Percentiles rank a stretch among this genome's conserved stretches.
These are phyloP conservation scores for Gibbula magus DNA, from an alignment of 2,888 invertebrate species.

Conservation along the genomic window DNA sequence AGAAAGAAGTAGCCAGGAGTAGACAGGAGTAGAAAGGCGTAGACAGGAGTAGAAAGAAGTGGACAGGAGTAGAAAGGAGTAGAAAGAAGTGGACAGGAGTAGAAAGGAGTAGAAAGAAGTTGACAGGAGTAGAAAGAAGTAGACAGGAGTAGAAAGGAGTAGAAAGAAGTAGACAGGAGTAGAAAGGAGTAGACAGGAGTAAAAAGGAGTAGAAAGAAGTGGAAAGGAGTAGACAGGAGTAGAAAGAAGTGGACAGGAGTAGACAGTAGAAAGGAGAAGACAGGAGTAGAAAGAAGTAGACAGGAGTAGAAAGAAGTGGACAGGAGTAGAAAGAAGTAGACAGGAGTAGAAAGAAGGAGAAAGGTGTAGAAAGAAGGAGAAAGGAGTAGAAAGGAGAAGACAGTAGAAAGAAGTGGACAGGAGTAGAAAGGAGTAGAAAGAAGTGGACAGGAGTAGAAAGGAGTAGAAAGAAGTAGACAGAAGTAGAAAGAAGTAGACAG, in stretches of 20 bases:
- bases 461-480: constrained; percentile 9
- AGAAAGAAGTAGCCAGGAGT: no score
- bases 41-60: no score
- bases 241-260: constrained; percentile 10
- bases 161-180: no score
- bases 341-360: no score
- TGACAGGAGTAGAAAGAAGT: no score
- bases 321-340: constrained; percentile 25
- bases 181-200: constrained; percentile 19
- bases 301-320: constrained; percentile 22
- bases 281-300: constrained; percentile 20
- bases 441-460: not conserved
- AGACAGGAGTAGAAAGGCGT: no score
- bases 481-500: constrained; percentile 2
- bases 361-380: not conserved
- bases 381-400: not conserved
- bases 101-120: no score
- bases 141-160: no score
- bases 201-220: constrained; percentile 14
- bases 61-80: no score
- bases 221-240: constrained; percentile 19
- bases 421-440: not conserved
- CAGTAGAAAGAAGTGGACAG: not conserved
- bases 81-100: no score
- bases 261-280: constrained; percentile 25